These are phyloP conservation scores for Gopherus flavomarginatus DNA, from an alignment of 2,113 vertebrate genomes.

Conservation along the genomic window DNA sequence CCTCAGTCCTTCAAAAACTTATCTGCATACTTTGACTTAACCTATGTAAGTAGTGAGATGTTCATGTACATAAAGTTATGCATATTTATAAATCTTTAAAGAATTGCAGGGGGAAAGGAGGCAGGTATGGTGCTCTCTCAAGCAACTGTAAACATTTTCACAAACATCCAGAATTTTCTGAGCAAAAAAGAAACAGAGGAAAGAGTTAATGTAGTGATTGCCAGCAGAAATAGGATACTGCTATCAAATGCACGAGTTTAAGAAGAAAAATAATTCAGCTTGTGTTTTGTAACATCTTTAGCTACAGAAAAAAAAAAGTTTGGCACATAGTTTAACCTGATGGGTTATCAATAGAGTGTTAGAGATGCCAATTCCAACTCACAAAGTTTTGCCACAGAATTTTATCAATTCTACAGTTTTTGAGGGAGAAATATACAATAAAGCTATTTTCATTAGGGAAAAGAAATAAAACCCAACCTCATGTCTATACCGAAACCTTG, in stretches of 20 bases:
- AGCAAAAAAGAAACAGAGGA: neutral
- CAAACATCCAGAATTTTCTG: neutral
- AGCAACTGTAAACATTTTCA: neutral
- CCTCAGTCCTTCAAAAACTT: accelerated
- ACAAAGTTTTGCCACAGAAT: neutral
- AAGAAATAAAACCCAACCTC: neutral
- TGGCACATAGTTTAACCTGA: neutral
- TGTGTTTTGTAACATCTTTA: neutral
- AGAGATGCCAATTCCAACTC: neutral
- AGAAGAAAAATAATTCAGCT: neutral
- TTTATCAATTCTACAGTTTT: neutral
- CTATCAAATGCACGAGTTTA: neutral
- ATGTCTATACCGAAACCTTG: neutral
- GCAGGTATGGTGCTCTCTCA: neutral
- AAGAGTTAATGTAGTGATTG: neutral
- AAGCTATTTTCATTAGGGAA: neutral
- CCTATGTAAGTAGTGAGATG: neutral
- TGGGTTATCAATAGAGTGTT: neutral
- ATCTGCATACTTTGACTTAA: neutral
- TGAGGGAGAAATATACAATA: neutral
- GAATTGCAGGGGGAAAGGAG: neutral
- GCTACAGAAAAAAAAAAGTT: neutral
- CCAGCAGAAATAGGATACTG: neutral
- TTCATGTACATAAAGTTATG: neutral
- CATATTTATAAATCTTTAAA: neutral